Base-by-base conservation (phyloP, 1,140 invertebrate genomes). In the Philopotamus ludificatus region DNA sequence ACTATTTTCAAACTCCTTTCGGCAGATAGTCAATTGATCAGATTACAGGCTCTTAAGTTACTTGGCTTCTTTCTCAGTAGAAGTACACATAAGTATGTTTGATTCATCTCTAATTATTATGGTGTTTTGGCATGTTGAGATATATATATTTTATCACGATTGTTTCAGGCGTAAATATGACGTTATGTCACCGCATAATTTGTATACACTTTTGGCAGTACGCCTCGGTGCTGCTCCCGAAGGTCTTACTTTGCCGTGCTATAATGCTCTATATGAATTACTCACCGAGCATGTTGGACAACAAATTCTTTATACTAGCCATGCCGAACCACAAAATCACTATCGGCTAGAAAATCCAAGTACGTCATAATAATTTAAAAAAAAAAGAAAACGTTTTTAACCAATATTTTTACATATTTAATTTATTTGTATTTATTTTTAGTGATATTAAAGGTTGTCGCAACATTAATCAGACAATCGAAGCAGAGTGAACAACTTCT, bases 211-310 rank as follows among this genome's bases (percentile, higher is more conserved):
- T 64, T 82, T 99, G 58, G 91, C 95, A 1, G 97, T 98, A 76
- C 84, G 95, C 65, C 82, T 99, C 59, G 83, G 97, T 64, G 77
- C 95, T 4, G 93, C 97, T 74, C 90, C 94, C 73, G 92, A 93
- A 76, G 89, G 89, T 15, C 83, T 99, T 16, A 89, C 93, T 16
- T 81, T 98, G 75, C 89, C 95, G 39, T 97, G 93, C 8, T 99
- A 99, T 83, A 98, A 99, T 83, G 95, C 96, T 64, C 86, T 99
- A n/a, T 99, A 97, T 81, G 97, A 99, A 87, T 93, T 98, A 74
- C 87, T 99, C 82, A 97, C 95, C 0, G 97, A 99, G 77, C 92
- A 96, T 74, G 95, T 99, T 66, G 93, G 90, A 59, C 93, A 96
- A 76, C 93, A 97, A 79, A 94, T 98, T 71, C 79, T 95, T 18